Evolutionary conservation across 2,888 invertebrate species (phyloP), one percentile per base, ranked within the genome.

Genomic region (Mamestra brassicae): DNA sequence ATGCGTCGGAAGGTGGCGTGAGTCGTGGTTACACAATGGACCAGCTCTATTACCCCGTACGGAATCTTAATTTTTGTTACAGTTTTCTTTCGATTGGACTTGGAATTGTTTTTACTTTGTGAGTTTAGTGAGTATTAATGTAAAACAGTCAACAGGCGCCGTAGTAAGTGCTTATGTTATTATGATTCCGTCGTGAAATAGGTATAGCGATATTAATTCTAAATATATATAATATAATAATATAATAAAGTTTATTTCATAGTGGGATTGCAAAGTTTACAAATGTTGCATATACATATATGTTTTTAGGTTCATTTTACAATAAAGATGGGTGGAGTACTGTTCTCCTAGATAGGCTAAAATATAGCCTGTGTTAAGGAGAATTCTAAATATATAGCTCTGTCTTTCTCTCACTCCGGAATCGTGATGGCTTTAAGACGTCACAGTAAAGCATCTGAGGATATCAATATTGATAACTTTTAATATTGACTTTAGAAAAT

Each of bases 1-100:
- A 88, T 86, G 81, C 80, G 82, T 79, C 74, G 67, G 73, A 72
- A 77, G 81, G 73, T 85, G 75, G 80, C 77, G 76, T 70, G 78
- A 74, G 78, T 72, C 71, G 70, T 74, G 81, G 81, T 79, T 74
- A 68, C 57, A 81, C 75, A 86, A 85, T 77, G 69, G 73, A 71
- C 38, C 58, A 66, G 70, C 71, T 83, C 76, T 78, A 77, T 83
- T 81, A 74, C 62, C 74, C 67, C 64, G 60, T 66, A 66, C 55
- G 60, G 66, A 82, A 69, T 77, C 70, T 76, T 17, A 71, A 76
- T 52, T 74, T 76, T n/a, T 64, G 17, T 17, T 4, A 65, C 13
- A 36, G 61, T 73, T 83, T 61, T 63, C 38, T 64, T 65, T 75
- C 7, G 2, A 45, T 67, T 54, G 57, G 6, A 62, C 34, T 75